A percentile compares a stretch with the other conserved stretches of the same genome.
Evolutionary conservation across 2,888 invertebrate genomes (phyloP).

Genomic region (Diploptera punctata): DNA sequence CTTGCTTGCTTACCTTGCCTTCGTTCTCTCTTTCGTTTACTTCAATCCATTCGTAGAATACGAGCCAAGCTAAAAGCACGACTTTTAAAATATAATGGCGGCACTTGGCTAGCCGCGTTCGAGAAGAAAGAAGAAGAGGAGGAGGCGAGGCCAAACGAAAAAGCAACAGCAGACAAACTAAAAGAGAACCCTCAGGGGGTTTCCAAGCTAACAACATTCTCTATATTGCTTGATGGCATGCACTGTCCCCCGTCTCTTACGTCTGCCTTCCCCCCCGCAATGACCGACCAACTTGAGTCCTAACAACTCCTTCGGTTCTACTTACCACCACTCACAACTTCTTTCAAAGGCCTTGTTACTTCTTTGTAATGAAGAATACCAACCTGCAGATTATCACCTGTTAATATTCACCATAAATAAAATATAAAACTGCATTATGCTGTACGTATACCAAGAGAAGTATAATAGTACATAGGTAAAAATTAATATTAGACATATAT

Average conservation of each 20-base stretch:
- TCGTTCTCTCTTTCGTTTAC: background rate
- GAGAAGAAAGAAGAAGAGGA: slow-evolving; percentile 17
- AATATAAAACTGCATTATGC: too few relatives aligned
- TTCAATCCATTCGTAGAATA: slow-evolving; percentile 17
- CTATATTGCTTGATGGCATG: background rate
- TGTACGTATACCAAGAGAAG: too few relatives aligned
- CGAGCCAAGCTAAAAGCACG: slow-evolving; percentile 31
- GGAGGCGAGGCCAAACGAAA: slow-evolving; percentile 38
- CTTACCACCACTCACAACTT: slow-evolving; percentile 1
- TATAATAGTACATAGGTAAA: too few relatives aligned
- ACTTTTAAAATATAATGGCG: slow-evolving; percentile 36
- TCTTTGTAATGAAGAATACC: slow-evolving; percentile 14
- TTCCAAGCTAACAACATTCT: slow-evolving; percentile 20
- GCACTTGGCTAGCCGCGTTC: slow-evolving; percentile 19
- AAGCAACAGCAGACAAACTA: slow-evolving; percentile 22
- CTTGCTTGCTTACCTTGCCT: slow-evolving; percentile 27
- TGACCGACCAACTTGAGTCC: background rate
- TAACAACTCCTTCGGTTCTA: slow-evolving; percentile 7
- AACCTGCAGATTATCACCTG: slow-evolving; percentile 4
- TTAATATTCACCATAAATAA: too few relatives aligned
- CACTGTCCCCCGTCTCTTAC: background rate
- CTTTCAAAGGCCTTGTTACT: background rate
- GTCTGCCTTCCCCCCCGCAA: slow-evolving; percentile 1
- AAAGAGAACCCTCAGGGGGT: slow-evolving; percentile 18
- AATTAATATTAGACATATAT: too few relatives aligned